Percentiles rank a stretch among this genome's conserved stretches.
Conservation (phyloP, 2,113 vertebrate species). For the Madoqua kirkii region DNA sequence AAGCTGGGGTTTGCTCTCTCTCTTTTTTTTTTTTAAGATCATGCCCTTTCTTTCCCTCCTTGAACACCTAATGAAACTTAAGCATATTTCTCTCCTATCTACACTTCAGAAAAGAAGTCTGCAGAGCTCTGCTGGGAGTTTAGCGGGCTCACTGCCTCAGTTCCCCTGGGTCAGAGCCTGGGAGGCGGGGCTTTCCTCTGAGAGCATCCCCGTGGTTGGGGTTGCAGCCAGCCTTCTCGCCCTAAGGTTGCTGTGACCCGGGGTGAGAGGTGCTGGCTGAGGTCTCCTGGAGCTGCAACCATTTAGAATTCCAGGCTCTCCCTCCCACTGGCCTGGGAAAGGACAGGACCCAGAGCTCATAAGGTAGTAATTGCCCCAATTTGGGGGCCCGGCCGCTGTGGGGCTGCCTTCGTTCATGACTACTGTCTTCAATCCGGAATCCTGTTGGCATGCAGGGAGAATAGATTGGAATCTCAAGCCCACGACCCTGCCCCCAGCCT, state of each 20-base stretch:
- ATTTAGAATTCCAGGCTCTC: slow-evolving; percentile 61
- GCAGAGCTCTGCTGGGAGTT: background rate
- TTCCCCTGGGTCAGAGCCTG: background rate
- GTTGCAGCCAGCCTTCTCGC: background rate
- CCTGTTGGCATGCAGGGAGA: slow-evolving; percentile 75
- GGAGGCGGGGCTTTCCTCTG: background rate
- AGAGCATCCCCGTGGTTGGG: background rate
- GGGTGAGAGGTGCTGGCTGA: slow-evolving; percentile 38
- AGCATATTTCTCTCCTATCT: background rate
- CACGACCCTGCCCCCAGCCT: slow-evolving; percentile 64
- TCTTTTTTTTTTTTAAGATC: background rate
- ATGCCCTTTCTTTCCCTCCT: background rate
- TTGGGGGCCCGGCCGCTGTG: slow-evolving; percentile 47
- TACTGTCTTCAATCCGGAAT: slow-evolving; percentile 74
- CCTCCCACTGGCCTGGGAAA: slow-evolving; percentile 30
- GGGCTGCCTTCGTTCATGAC: slow-evolving; percentile 65
- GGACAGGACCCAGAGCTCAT: slow-evolving; percentile 28
- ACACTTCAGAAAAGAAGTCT: background rate
- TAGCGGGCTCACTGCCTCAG: background rate
- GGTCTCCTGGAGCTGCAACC: slow-evolving; percentile 51
- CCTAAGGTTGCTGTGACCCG: slow-evolving; percentile 24
- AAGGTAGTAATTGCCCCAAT: slow-evolving; percentile 59
- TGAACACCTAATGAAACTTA: slow-evolving; percentile 23
- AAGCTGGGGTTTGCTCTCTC: background rate
- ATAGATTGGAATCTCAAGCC: slow-evolving; percentile 75